phyloP scores from a whole-genome alignment of 2,113 vertebrate species.

The Eurypyga helias region DNA sequence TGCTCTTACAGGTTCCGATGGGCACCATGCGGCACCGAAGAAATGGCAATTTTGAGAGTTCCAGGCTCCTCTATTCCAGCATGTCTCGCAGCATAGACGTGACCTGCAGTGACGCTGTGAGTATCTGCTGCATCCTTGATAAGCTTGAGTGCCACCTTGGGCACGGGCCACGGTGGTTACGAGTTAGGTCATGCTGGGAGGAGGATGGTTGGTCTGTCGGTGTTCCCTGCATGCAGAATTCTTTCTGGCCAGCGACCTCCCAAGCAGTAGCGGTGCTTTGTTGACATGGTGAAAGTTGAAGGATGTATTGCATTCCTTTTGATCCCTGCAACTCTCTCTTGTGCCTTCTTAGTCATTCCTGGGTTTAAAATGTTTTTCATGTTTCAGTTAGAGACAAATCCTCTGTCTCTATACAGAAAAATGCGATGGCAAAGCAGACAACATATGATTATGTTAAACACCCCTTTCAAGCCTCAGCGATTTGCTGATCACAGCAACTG shows the following conservation, averaged over 20 bases:
- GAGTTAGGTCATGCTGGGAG: background rate
- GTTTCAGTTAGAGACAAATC: background rate
- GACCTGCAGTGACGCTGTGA: conserved; percentile 60
- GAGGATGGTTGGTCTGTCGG: background rate
- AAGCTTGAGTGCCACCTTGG: background rate
- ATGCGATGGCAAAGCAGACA: background rate
- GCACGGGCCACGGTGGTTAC: accelerated
- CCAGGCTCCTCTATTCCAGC: conserved; percentile 66
- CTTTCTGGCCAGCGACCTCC: background rate
- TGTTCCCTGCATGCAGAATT: background rate
- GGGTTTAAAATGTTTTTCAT: background rate
- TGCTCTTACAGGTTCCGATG: background rate
- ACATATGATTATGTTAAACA: background rate
- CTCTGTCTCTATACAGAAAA: background rate
- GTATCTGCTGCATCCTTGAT: background rate
- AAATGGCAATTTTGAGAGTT: conserved; percentile 64
- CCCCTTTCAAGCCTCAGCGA: background rate
- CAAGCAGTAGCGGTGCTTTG: background rate
- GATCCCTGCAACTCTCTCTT: background rate
- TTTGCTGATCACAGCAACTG: background rate
- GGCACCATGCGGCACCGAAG: conserved; percentile 57
- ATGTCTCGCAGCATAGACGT: conserved; percentile 71
- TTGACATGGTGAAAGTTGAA: background rate
- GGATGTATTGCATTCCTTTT: background rate
- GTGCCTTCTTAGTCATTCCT: background rate